A percentile compares a stretch with the other conserved stretches of the same genome.
These are phyloP conservation scores for Odontocolon sp. DNA, from an alignment of 2,888 invertebrate species.

Conservation along the genomic window DNA sequence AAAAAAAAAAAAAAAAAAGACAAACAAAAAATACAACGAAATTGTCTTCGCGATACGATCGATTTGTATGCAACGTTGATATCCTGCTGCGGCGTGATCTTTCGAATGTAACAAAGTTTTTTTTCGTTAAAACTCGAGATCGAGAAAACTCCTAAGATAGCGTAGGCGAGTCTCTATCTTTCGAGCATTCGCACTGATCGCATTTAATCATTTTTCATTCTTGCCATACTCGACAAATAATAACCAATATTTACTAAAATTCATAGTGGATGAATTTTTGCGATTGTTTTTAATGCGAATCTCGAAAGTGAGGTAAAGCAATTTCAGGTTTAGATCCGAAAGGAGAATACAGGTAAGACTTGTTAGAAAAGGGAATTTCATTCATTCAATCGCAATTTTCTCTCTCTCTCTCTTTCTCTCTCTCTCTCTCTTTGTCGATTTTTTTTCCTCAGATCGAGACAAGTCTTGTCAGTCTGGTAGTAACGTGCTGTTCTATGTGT, in stretches of 20 bases:
- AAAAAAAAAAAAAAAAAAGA: no score
- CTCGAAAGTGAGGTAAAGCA: slow-evolving; percentile 46
- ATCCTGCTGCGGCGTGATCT: slow-evolving; percentile 43
- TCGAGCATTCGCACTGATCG: slow-evolving; percentile 20
- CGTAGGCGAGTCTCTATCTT: slow-evolving; percentile 40
- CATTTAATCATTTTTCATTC: neutral
- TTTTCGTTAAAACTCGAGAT: neutral
- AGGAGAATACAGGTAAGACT: slow-evolving; percentile 39
- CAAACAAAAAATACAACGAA: no score
- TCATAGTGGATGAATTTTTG: neutral
- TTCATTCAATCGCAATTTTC: no score
- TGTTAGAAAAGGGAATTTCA: slow-evolving; percentile 50
- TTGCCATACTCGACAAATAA: neutral
- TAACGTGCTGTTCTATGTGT: slow-evolving; percentile 81
- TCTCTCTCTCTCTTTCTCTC: slow-evolving; percentile 9
- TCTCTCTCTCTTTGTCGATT: slow-evolving; percentile 43
- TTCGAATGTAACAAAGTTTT: slow-evolving; percentile 22
- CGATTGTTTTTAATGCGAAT: neutral
- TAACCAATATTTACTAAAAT: neutral
- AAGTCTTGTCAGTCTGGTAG: slow-evolving; percentile 80
- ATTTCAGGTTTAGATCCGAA: slow-evolving; percentile 34
- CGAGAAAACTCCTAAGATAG: slow-evolving; percentile 22
- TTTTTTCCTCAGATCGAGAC: slow-evolving; percentile 62
- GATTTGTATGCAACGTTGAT: slow-evolving; percentile 46
- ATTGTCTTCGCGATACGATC: slow-evolving; percentile 43